phyloP scores from a whole-genome alignment of 2,113 vertebrate genomes.

The Hippolais icterina region DNA sequence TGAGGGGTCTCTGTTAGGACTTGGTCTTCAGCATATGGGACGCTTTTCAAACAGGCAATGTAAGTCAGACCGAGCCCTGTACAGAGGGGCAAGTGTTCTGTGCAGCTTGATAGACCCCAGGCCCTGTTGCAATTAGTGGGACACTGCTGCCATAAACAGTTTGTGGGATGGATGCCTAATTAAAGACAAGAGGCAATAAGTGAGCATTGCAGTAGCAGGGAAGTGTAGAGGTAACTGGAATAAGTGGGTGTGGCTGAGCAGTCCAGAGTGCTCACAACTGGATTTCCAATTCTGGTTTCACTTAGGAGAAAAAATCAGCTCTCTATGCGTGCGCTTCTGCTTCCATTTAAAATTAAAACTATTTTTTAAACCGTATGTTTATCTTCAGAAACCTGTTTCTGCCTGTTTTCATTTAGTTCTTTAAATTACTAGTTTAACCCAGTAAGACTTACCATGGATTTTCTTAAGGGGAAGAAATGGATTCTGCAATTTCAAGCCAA shows the following conservation, averaged over 20 bases:
- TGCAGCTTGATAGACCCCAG: neutral
- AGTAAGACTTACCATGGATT: constrained; percentile 33
- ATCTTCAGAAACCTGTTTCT: constrained; percentile 33
- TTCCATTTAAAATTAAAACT: constrained; percentile 24
- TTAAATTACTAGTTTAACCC: constrained; percentile 35
- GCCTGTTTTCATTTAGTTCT: constrained; percentile 14
- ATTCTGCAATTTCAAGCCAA: constrained; percentile 57
- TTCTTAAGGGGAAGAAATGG: constrained; percentile 41
- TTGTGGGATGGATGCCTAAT: neutral
- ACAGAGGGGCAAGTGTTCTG: neutral
- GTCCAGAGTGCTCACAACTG: neutral
- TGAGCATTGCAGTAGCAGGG: neutral
- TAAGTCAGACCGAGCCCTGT: neutral
- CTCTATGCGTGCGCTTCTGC: neutral
- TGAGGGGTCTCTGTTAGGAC: neutral
- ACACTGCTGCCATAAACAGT: neutral
- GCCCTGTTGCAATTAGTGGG: neutral
- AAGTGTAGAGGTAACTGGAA: neutral
- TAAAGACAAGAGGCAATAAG: neutral
- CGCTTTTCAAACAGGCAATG: neutral
- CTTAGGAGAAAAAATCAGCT: neutral
- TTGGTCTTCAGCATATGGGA: neutral
- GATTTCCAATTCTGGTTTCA: constrained; percentile 15
- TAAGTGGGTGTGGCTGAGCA: neutral
- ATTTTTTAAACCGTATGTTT: constrained; percentile 30